A percentile compares a stretch with the other conserved stretches of the same genome.
Evolutionary conservation across 2,113 vertebrate species (phyloP).

Genomic region (Meles meles): DNA sequence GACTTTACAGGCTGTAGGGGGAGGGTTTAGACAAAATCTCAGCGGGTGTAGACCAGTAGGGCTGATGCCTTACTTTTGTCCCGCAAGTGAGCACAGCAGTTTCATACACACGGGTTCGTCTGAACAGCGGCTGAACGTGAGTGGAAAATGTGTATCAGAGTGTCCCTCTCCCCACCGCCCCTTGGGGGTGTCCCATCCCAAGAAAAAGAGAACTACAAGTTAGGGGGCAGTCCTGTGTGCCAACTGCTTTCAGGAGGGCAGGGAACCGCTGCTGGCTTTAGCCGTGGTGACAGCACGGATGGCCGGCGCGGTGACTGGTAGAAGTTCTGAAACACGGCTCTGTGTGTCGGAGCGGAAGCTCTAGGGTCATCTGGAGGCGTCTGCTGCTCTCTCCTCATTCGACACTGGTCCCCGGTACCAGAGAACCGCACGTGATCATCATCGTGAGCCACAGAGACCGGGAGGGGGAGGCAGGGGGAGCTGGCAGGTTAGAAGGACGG

Average conservation of each 20-base stretch:
- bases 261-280: background rate
- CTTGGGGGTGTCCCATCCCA: background rate
- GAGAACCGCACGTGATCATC: rapidly evolving
- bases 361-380: background rate
- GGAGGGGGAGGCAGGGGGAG: rapidly evolving
- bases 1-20: background rate
- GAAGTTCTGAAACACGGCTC: background rate
- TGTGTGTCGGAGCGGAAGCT: rapidly evolving
- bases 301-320: no score
- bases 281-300: background rate
- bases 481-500: background rate
- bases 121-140: background rate
- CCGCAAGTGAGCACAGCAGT: background rate
- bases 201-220: background rate
- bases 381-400: background rate
- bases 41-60: background rate
- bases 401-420: background rate
- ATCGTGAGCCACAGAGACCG: background rate
- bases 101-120: rapidly evolving
- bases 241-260: rapidly evolving
- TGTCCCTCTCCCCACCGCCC: background rate
- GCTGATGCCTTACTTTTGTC: background rate
- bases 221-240: no score
- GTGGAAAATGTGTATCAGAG: background rate
- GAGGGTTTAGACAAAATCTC: background rate